Conservation (phyloP, 2,113 vertebrate species). For the Nothoprocta pentlandii region DNA sequence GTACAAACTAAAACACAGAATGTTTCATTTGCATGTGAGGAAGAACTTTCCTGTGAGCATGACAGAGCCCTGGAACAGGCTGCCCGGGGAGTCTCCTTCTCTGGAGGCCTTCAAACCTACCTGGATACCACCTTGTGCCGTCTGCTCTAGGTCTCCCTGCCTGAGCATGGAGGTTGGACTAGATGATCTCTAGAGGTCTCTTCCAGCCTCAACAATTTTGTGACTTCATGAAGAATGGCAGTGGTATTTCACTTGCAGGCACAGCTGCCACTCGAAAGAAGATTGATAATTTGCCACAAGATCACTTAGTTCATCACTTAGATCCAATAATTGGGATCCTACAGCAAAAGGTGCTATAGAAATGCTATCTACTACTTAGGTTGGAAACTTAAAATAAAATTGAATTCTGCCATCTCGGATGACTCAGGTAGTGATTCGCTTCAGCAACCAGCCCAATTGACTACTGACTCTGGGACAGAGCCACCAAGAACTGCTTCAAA, state of each 20-base stretch:
- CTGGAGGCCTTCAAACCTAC: no score
- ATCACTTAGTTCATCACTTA: not conserved
- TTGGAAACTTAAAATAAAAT: not conserved
- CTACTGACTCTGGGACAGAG: not conserved
- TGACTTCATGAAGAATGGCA: no score
- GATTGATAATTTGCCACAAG: not conserved
- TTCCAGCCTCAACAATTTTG: no score
- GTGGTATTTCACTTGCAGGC: not conserved
- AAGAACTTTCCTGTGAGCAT: no score
- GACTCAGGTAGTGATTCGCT: not conserved
- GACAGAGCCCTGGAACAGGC: no score
- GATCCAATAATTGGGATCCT: not conserved
- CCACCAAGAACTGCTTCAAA: not conserved
- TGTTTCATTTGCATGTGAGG: no score
- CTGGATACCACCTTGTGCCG: no score
- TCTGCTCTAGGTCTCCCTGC: no score
- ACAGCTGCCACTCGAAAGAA: not conserved
- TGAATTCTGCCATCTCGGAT: not conserved
- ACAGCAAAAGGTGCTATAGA: not conserved
- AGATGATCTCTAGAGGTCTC: no score
- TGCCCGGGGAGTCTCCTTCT: no score
- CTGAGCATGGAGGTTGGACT: no score
- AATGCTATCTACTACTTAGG: not conserved
- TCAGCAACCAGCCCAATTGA: not conserved
- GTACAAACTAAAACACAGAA: no score